Conservation (phyloP, 2,113 vertebrate species). For the Serinus canaria region DNA sequence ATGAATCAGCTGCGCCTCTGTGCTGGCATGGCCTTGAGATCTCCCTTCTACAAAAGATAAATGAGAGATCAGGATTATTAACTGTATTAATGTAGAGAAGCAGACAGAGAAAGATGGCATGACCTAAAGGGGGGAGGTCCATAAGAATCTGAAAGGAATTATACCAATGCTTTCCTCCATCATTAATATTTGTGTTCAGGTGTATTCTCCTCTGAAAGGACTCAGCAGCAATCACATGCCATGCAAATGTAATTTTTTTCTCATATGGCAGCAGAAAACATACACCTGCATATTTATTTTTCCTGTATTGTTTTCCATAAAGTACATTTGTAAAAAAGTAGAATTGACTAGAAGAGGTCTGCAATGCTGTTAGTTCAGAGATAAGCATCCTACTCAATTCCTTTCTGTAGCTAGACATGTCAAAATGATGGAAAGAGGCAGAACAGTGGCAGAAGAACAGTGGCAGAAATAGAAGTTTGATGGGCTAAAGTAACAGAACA, state of each 20-base stretch:
- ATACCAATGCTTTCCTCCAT: neutral
- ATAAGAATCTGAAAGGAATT: neutral
- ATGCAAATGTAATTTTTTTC: neutral
- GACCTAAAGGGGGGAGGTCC: neutral
- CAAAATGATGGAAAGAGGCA: slow-evolving; percentile 4
- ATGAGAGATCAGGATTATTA: slow-evolving; percentile 28
- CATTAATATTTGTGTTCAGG: neutral
- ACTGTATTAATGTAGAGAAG: slow-evolving; percentile 21
- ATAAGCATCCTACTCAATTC: neutral
- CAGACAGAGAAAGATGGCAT: neutral
- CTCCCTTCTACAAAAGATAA: slow-evolving; percentile 1
- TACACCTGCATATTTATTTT: neutral
- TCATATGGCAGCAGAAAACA: neutral
- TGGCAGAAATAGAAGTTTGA: neutral
- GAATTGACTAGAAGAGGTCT: neutral
- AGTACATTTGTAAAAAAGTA: neutral
- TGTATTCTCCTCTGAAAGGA: neutral
- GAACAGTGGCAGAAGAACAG: slow-evolving; percentile 3
- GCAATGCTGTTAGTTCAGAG: neutral
- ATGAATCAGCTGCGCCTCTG: neutral
- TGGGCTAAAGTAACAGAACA: neutral
- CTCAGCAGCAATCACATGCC: neutral
- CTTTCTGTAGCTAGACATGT: neutral
- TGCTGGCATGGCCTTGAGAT: neutral
- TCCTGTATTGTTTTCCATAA: neutral